These are phyloP conservation scores for Germaria angustata DNA, from an alignment of 2,888 invertebrate species.

Conservation along the genomic window DNA sequence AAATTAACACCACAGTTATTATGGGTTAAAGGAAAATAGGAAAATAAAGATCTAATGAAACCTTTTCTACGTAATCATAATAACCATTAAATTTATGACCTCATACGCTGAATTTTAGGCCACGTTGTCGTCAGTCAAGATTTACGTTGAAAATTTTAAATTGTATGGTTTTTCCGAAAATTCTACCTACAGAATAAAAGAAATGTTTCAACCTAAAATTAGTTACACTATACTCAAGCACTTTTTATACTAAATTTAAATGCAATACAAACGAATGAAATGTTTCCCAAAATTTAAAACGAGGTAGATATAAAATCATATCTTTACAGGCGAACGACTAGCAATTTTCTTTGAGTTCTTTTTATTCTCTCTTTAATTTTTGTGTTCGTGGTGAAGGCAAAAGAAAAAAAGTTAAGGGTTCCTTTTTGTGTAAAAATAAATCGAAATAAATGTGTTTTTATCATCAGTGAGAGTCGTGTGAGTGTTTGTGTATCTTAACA, in stretches of 20 bases:
- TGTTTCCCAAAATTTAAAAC: slow-evolving; percentile 41
- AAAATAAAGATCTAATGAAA: slow-evolving; percentile 4
- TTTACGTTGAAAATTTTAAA: slow-evolving; percentile 58
- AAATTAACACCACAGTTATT: background rate
- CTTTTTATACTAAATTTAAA: background rate
- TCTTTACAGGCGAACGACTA: background rate
- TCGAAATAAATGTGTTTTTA: slow-evolving; percentile 27
- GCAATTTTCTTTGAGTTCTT: background rate
- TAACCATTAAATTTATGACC: slow-evolving; percentile 53
- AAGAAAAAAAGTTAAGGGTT: background rate
- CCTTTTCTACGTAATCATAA: slow-evolving; percentile 53
- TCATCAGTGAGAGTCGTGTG: background rate
- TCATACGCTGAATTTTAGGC: background rate
- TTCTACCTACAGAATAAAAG: slow-evolving; percentile 41
- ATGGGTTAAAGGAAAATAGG: slow-evolving; percentile 42
- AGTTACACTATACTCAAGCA: slow-evolving; percentile 24
- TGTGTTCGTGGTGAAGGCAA: background rate
- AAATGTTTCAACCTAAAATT: slow-evolving; percentile 45
- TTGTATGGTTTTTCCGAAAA: slow-evolving; percentile 9
- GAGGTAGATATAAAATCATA: slow-evolving; percentile 1
- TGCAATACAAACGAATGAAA: background rate
- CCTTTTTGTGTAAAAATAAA: slow-evolving; percentile 4
- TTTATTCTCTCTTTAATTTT: background rate
- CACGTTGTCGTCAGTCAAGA: slow-evolving; percentile 16
- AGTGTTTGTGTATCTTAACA: slow-evolving; percentile 30